phyloP scores from a whole-genome alignment of 35 echinoderm and acorn worm genomes.

The Ptychodera flava region DNA sequence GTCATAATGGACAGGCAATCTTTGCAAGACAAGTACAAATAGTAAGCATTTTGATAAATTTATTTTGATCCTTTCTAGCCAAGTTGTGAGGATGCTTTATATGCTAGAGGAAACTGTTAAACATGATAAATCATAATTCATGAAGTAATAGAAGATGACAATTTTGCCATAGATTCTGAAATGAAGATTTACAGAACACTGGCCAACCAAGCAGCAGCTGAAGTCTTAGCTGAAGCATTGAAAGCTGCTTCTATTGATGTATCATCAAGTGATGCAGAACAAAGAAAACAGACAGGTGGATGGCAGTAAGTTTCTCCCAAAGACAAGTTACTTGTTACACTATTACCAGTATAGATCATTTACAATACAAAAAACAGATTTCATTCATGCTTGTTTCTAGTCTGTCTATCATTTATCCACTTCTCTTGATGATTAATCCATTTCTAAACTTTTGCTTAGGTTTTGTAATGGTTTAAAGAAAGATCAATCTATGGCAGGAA shows the following conservation, averaged over 20 bases:
- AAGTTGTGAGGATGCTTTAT: too few species aligned
- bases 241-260: constrained; percentile 46
- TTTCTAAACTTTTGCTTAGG: not conserved
- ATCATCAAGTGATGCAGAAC: constrained; percentile 44
- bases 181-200: constrained; percentile 27
- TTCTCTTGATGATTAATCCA: not conserved
- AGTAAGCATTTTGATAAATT: too few species aligned
- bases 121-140: too few species aligned
- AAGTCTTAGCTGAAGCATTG: constrained; percentile 40
- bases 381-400: not conserved
- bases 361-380: not conserved
- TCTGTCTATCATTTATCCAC: not conserved
- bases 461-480: not conserved
- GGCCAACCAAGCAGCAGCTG: constrained; percentile 19
- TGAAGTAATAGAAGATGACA: too few species aligned
- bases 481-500: not conserved
- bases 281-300: constrained; percentile 40
- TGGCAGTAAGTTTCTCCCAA: constrained; percentile 41
- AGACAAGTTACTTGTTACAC: not conserved
- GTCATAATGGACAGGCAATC: too few species aligned
- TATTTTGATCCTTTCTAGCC: too few species aligned
- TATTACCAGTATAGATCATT: not conserved
- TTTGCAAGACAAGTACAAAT: too few species aligned
- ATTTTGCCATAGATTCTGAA: not conserved
- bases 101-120: too few species aligned